Conservation (phyloP, 2,888 invertebrate genomes). For the Archips crataeganus region DNA sequence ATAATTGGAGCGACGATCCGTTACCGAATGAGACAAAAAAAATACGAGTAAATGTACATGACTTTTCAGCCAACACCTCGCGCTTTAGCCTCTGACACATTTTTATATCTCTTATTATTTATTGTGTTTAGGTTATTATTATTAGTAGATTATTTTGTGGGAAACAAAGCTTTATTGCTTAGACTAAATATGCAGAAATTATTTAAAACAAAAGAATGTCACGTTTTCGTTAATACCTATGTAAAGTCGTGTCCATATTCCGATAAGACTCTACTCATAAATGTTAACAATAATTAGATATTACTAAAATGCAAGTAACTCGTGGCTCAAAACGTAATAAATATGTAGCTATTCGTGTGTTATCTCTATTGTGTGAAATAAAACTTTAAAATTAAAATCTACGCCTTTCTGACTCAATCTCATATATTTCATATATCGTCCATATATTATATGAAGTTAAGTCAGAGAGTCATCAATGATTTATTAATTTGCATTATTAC, state of each 20-base stretch:
- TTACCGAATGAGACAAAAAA: too few species aligned
- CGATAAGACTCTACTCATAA: not conserved
- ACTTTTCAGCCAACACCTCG: too few species aligned
- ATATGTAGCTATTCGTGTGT: not conserved
- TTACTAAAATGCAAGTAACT: not conserved
- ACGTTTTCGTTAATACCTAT: not conserved
- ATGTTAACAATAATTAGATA: not conserved
- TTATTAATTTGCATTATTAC: too few species aligned
- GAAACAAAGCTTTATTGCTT: not conserved
- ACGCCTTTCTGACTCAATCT: not conserved
- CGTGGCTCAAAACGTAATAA: conserved; percentile 1
- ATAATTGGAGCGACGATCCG: too few species aligned
- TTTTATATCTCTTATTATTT: too few species aligned
- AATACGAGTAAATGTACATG: too few species aligned
- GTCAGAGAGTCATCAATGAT: not conserved
- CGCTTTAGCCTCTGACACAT: too few species aligned
- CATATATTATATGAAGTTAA: too few species aligned
- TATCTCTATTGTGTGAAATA: conserved; percentile 7
- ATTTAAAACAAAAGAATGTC: not conserved
- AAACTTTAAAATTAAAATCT: not conserved
- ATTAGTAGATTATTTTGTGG: too few species aligned
- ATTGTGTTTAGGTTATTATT: too few species aligned
- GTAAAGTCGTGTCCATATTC: not conserved
- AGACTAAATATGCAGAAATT: not conserved
- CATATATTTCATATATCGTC: too few species aligned